A percentile compares a stretch with the other conserved stretches of the same genome.
Evolutionary conservation across 2,797 vertebrate species (phyloP).

Genomic region (Phoeniculus purpureus): DNA sequence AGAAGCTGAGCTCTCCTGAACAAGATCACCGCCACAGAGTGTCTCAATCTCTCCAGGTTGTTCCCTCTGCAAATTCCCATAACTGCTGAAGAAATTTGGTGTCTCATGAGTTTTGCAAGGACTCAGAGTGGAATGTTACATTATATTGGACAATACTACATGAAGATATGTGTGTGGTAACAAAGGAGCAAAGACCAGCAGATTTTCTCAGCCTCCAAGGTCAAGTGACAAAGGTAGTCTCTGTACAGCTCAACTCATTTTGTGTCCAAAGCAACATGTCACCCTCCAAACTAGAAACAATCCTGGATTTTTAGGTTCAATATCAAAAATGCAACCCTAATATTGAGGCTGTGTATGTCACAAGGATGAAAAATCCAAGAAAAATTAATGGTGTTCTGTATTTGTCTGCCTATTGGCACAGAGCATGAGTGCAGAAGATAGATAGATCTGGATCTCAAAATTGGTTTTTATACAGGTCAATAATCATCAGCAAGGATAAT

Average conservation of each 20-base stretch:
- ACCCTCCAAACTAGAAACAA: not conserved
- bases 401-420: not conserved
- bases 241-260: not conserved
- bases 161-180: not conserved
- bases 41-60: not conserved
- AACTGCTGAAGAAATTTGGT: not conserved
- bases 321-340: not conserved
- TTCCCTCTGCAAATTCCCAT: not conserved
- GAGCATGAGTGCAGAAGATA: accelerated
- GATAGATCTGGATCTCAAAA: not conserved
- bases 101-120: not conserved
- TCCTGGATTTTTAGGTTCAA: not conserved
- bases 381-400: not conserved
- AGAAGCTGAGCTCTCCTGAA: not conserved
- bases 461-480: not conserved
- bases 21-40: not conserved
- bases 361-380: not conserved
- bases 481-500: not conserved
- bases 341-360: not conserved
- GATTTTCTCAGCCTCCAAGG: not conserved
- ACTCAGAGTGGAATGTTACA: not conserved
- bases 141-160: not conserved
- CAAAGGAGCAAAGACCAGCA: not conserved
- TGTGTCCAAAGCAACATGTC: not conserved
- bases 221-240: not conserved